Conservation (phyloP, 35 echinoderm and acorn worm species). For the Strongylocentrotus purpuratus region DNA sequence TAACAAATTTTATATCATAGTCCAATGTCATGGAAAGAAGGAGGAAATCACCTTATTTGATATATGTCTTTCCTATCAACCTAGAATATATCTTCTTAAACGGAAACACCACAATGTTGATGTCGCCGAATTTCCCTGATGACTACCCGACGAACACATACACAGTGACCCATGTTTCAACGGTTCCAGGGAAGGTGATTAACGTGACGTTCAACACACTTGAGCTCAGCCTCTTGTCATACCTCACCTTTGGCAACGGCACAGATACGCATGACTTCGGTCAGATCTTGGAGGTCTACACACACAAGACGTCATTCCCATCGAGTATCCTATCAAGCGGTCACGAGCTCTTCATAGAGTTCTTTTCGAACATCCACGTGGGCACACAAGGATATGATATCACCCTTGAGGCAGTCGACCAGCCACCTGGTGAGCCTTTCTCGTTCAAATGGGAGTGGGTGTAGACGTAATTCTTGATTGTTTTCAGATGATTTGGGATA, state of each 20-base stretch:
- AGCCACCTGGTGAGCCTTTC: not conserved
- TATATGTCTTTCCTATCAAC: not conserved
- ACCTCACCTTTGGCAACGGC: too few relatives aligned
- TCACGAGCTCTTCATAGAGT: not conserved
- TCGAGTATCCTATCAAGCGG: not conserved
- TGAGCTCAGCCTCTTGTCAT: too few relatives aligned
- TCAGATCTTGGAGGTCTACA: conserved; percentile 24
- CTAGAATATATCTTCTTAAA: conserved; percentile 6
- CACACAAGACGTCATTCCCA: not conserved
- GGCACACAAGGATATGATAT: not conserved
- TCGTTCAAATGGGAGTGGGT: too few relatives aligned
- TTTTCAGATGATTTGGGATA: too few relatives aligned
- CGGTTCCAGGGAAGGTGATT: not conserved
- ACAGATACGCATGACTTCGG: not conserved
- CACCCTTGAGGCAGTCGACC: not conserved
- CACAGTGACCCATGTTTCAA: not conserved
- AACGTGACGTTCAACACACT: conserved; percentile 2
- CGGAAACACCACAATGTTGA: not conserved
- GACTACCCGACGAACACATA: not conserved
- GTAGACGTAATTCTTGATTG: too few relatives aligned
- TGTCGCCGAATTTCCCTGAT: not conserved
- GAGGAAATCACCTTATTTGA: not conserved
- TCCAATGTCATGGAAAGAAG: not conserved
- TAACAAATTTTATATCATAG: not conserved
- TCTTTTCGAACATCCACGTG: not conserved